Conservation (phyloP, 2,797 vertebrate species). For the Miichthys miiuy region DNA sequence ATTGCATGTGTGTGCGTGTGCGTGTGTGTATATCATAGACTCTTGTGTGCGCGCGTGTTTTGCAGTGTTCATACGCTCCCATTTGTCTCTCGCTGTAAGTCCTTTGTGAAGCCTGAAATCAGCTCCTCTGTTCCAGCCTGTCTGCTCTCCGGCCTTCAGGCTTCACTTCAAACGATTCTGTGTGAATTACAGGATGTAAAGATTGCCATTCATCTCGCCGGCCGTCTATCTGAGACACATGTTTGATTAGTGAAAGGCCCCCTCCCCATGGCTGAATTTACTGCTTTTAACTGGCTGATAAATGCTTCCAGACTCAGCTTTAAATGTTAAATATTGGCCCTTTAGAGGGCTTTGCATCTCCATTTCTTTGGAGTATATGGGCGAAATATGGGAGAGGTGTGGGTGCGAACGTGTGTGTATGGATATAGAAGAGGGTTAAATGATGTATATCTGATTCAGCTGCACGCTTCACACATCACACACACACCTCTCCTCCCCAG, state of each 20-base stretch:
- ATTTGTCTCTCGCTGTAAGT: conserved; percentile 12
- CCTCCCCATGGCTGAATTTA: conserved; percentile 42
- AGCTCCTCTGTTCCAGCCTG: conserved; percentile 35
- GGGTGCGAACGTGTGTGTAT: not conserved
- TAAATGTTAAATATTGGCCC: conserved; percentile 56
- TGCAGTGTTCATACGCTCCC: conserved; percentile 15
- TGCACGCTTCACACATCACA: conserved; percentile 31
- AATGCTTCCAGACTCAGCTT: conserved; percentile 39
- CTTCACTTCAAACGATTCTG: conserved; percentile 54
- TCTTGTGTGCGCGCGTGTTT: conserved; percentile 4
- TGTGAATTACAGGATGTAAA: conserved; percentile 61
- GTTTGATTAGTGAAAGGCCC: conserved; percentile 58
- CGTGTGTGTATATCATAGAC: not conserved
- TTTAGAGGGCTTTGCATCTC: conserved; percentile 19
- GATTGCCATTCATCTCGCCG: conserved; percentile 51
- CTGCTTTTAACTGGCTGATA: conserved; percentile 51
- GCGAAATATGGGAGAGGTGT: conserved; percentile 23
- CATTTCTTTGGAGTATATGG: conserved; percentile 30
- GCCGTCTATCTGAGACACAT: conserved; percentile 36
- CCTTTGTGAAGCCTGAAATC: conserved; percentile 49
- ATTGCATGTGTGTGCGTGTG: conserved; percentile 26
- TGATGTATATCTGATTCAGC: conserved; percentile 64
- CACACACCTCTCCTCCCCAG: conserved; percentile 42
- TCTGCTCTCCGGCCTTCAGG: conserved; percentile 51
- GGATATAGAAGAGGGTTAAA: conserved; percentile 56